phyloP scores from a whole-genome alignment of 2,797 vertebrate species.

The Lacerta bilineata region DNA sequence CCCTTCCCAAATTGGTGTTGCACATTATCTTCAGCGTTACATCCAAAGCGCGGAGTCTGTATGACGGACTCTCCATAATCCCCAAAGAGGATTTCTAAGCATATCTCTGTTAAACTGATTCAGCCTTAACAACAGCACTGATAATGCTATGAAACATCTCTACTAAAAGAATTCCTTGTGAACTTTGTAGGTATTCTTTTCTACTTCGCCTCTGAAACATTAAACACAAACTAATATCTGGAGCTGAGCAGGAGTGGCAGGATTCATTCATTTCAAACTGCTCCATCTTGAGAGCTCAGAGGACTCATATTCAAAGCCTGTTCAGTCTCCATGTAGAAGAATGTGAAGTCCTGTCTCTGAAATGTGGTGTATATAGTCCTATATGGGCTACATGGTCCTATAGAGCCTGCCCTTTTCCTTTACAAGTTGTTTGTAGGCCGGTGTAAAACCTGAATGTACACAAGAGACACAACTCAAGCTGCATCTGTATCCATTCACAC shows the following conservation, averaged over 20 bases:
- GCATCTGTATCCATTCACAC: background rate
- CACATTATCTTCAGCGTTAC: slow-evolving; percentile 34
- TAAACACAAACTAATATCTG: background rate
- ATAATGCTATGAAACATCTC: background rate
- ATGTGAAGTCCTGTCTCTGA: background rate
- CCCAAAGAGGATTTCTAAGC: background rate
- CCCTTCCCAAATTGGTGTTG: slow-evolving; percentile 31
- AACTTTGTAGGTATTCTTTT: background rate
- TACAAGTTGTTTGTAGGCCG: background rate
- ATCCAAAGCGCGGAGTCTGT: slow-evolving; percentile 11
- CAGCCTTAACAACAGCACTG: slow-evolving; percentile 25
- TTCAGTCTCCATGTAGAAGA: background rate
- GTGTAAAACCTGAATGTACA: background rate
- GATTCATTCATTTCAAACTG: background rate
- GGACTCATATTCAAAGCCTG: background rate
- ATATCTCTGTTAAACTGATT: slow-evolving; percentile 3
- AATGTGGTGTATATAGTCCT: background rate
- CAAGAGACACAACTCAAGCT: background rate
- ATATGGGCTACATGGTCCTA: background rate
- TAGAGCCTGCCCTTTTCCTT: background rate
- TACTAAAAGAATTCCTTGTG: accelerated
- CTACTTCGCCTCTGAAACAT: slow-evolving; percentile 17
- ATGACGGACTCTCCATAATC: slow-evolving; percentile 15
- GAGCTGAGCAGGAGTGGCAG: background rate
- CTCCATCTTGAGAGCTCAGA: background rate